These are phyloP conservation scores for Mermis nigrescens DNA, from an alignment of 2,888 invertebrate genomes.

Conservation along the genomic window DNA sequence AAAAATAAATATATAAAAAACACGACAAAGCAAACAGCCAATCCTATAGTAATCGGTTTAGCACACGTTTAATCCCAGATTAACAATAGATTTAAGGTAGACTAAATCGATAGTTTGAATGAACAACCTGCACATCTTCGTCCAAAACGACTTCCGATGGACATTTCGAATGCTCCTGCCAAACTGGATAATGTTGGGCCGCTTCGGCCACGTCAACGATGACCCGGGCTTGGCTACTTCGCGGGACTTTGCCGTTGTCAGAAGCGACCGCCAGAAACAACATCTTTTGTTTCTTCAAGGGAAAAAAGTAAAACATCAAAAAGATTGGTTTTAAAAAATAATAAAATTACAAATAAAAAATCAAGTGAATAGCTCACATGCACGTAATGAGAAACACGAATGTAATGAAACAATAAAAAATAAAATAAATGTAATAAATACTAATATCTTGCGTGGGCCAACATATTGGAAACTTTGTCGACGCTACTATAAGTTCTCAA, in stretches of 20 bases:
- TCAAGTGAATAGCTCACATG: neutral
- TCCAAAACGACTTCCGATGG: slow-evolving; percentile 17
- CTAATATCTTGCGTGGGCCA: too few relatives aligned
- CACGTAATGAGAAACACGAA: neutral
- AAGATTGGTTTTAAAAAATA: neutral
- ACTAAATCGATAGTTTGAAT: too few relatives aligned
- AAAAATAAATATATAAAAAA: too few relatives aligned
- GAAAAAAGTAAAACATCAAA: too few relatives aligned
- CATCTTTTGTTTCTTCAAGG: slow-evolving; percentile 23
- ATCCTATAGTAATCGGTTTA: too few relatives aligned
- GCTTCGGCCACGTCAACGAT: slow-evolving; percentile 65
- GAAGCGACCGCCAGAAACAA: slow-evolving; percentile 51
- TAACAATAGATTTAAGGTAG: too few relatives aligned
- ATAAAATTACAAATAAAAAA: neutral
- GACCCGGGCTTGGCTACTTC: slow-evolving; percentile 53
- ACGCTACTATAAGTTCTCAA: too few relatives aligned
- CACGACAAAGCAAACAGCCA: too few relatives aligned
- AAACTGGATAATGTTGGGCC: slow-evolving; percentile 41
- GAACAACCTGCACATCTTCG: slow-evolving; percentile 19
- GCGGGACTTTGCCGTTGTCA: slow-evolving; percentile 50
- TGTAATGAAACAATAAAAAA: neutral
- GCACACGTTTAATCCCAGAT: too few relatives aligned
- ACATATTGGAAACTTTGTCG: too few relatives aligned
- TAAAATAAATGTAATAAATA: neutral
- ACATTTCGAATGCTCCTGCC: slow-evolving; percentile 22